phyloP scores from a whole-genome alignment of 2,888 invertebrate genomes.

The Rhagophthalmus giganteus region DNA sequence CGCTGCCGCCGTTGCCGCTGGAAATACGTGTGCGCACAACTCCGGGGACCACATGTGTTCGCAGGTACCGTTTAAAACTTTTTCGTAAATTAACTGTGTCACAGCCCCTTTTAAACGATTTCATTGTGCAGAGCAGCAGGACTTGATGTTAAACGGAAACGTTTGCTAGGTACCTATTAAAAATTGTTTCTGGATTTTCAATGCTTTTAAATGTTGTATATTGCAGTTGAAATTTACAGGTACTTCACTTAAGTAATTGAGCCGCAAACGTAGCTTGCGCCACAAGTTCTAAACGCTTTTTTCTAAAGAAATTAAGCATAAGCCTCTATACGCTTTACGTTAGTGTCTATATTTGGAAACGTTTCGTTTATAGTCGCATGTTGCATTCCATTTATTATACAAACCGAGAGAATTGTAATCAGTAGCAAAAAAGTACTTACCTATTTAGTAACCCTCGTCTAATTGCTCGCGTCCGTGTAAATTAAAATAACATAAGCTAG shows the following conservation, averaged over 20 bases:
- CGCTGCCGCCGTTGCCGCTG: conserved; percentile 60
- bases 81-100: conserved; percentile 2
- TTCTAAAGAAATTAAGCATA: conserved; percentile 1
- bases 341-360: conserved; percentile 1
- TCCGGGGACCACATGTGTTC: conserved; percentile 62
- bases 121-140: conserved; percentile 18
- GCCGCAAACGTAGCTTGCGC: conserved; percentile 5
- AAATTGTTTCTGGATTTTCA: conserved; percentile 12
- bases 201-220: conserved; percentile 17
- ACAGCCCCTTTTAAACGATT: conserved; percentile 1
- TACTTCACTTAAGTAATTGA: conserved; percentile 6
- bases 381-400: neutral
- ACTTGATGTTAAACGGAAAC: conserved; percentile 14
- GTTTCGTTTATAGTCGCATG: conserved; percentile 1
- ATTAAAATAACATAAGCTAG: no score
- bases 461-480: no score
- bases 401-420: neutral
- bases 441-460: no score
- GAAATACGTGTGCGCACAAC: conserved; percentile 62
- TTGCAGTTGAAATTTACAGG: conserved; percentile 6
- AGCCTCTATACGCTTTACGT: conserved; percentile 2
- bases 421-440: no score
- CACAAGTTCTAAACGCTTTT: neutral
- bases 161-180: conserved; percentile 22
- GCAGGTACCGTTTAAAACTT: conserved; percentile 59